Base-by-base conservation (phyloP, 2,888 invertebrate genomes). In the Philereme transversata region DNA sequence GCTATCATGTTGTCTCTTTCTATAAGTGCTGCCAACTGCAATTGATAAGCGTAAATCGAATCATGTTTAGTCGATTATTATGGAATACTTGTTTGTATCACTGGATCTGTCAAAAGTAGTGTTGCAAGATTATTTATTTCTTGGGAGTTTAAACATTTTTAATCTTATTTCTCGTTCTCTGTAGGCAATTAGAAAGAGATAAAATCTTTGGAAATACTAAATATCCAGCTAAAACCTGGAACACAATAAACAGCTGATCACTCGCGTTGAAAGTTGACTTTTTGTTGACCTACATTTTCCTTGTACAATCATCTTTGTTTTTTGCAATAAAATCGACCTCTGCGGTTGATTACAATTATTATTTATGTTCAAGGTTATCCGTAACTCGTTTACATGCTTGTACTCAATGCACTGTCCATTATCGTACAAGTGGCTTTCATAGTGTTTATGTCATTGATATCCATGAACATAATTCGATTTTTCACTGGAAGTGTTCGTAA, bases 401-500 rank as follows among this genome's bases (percentile, higher is more conserved):
- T 91, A 72, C 79, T 92, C 67, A 91, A 91, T 76, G 88, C 91
- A 38, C 66, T 92, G 43, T 70, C 90, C 44, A 83, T 92, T 63
- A 73, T 90, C 40, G 36, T 90, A 45, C 90, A 90, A 79, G 80
- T 91, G 36, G 80, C 76, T 40, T 82, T 90, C 64, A 87, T 90
- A 70, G 88, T 89, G 75, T 87, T 83, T 81, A 83, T 91, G 83
- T 84, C 90, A 58, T 74, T 92, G 44, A 52, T 92, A 64, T 90
- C 90, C 65, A 89, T 90, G 90, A 92, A 92, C 69, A 83, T 92
- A 67, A 75, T 91, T 62, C 78, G 84, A 58, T 79, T 87, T 69
- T 88, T 91, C 57, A 81, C 82, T 67, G 76, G 83, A 65, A 73
- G 76, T 66, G 74, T 77, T 56, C 76, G 74, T 61, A 90, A 81